Conservation (phyloP, 2,797 vertebrate genomes). For the Crax fasciolata region DNA sequence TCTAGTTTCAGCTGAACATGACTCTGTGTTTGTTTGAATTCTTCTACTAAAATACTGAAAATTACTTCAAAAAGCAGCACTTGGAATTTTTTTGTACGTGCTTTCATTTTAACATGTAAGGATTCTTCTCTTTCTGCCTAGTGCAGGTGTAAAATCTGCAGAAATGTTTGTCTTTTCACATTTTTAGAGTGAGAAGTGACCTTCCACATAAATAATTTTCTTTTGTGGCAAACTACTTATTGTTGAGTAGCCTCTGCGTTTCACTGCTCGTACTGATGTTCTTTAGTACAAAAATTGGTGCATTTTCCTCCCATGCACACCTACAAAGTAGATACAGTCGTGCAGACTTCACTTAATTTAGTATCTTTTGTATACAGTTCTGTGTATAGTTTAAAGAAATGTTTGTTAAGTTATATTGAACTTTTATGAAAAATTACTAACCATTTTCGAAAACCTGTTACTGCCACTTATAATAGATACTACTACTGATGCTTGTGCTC, state of each 20-base stretch:
- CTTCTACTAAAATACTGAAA: neutral
- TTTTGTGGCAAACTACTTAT: neutral
- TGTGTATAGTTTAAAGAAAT: neutral
- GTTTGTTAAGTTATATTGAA: neutral
- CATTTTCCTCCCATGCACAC: neutral
- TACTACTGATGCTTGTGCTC: neutral
- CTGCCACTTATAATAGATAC: neutral
- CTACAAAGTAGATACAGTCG: neutral
- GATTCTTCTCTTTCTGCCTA: neutral
- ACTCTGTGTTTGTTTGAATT: neutral
- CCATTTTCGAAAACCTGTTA: neutral
- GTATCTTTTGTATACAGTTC: neutral
- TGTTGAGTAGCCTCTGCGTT: neutral
- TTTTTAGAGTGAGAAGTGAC: neutral
- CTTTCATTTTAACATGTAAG: neutral
- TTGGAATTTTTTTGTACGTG: neutral
- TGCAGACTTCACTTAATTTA: neutral
- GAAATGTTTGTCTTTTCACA: neutral
- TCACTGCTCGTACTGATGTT: neutral
- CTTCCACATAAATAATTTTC: neutral
- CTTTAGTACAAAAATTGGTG: neutral
- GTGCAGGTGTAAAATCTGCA: neutral
- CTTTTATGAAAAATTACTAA: neutral
- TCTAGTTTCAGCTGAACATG: neutral
- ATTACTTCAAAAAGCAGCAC: neutral